Conservation (phyloP, 1,140 invertebrate species). For the Matsumurasca onukii region DNA sequence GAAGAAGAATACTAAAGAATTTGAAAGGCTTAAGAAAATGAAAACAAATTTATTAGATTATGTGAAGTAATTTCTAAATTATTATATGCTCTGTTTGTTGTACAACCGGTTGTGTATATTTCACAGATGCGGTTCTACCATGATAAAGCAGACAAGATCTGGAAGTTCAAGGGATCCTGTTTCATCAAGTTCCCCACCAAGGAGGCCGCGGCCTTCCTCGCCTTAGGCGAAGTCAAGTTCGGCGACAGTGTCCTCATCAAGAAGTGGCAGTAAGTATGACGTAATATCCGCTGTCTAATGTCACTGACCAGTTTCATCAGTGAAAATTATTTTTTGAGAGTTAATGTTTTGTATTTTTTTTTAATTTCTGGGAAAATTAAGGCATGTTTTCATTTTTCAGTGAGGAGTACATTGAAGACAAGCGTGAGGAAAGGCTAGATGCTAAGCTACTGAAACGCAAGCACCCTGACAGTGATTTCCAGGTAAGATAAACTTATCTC, state of each 20-base stretch:
- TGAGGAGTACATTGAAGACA: constrained; percentile 66
- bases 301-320: neutral
- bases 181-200: constrained; percentile 80
- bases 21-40: too few relatives aligned
- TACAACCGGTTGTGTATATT: constrained; percentile 40
- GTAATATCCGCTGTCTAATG: constrained; percentile 10
- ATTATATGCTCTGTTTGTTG: too few relatives aligned
- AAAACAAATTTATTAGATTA: too few relatives aligned
- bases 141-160: constrained; percentile 63
- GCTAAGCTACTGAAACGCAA: constrained; percentile 54
- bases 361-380: constrained; percentile 50
- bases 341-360: neutral
- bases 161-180: constrained; percentile 85
- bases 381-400: constrained; percentile 42
- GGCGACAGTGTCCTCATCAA: constrained; percentile 67
- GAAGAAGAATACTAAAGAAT: too few relatives aligned
- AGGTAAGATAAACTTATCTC: constrained; percentile 38
- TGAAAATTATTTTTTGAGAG: neutral
- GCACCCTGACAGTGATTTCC: constrained; percentile 54
- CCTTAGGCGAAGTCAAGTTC: constrained; percentile 66
- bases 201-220: constrained; percentile 68
- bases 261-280: constrained; percentile 65
- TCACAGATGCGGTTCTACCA: constrained; percentile 66
- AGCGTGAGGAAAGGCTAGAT: constrained; percentile 65
- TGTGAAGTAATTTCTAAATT: too few relatives aligned